A percentile compares a stretch with the other conserved stretches of the same genome.
phyloP scores from a whole-genome alignment of 2,888 invertebrate species.

The Pammene fasciana region DNA sequence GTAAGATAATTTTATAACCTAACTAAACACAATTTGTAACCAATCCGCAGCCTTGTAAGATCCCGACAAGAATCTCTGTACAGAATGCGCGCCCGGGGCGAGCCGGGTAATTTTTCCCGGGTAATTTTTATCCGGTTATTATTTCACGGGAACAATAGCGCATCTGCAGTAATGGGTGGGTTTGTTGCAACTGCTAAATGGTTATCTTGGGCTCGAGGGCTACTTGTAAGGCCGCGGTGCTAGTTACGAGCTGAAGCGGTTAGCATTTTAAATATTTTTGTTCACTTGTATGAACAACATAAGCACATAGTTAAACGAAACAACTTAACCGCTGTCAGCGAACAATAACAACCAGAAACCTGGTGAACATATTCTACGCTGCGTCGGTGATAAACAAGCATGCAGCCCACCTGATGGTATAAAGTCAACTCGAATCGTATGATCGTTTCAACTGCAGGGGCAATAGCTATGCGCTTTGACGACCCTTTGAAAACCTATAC shows the following conservation, averaged over 20 bases:
- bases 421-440: no score
- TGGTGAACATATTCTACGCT: no score
- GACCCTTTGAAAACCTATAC: no score
- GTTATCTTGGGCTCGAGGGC: constrained; percentile 74
- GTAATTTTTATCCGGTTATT: constrained; percentile 72
- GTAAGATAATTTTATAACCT: no score
- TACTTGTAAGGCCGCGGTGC: constrained; percentile 53
- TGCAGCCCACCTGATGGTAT: no score
- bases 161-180: constrained; percentile 70
- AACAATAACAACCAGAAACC: no score
- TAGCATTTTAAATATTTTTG: neutral
- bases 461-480: no score
- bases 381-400: no score
- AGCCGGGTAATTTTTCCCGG: constrained; percentile 29
- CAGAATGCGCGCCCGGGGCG: constrained; percentile 13
- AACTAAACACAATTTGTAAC: neutral
- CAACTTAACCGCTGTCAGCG: no score
- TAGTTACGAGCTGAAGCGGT: constrained; percentile 46
- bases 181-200: constrained; percentile 77
- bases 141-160: constrained; percentile 73
- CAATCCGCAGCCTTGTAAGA: neutral
- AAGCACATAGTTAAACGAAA: no score
- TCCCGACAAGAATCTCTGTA: constrained; percentile 14
- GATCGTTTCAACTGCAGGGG: no score
- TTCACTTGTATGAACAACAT: neutral